Evolutionary conservation across 2,797 vertebrate genomes (phyloP).

Genomic region (Sciaenops ocellatus): DNA sequence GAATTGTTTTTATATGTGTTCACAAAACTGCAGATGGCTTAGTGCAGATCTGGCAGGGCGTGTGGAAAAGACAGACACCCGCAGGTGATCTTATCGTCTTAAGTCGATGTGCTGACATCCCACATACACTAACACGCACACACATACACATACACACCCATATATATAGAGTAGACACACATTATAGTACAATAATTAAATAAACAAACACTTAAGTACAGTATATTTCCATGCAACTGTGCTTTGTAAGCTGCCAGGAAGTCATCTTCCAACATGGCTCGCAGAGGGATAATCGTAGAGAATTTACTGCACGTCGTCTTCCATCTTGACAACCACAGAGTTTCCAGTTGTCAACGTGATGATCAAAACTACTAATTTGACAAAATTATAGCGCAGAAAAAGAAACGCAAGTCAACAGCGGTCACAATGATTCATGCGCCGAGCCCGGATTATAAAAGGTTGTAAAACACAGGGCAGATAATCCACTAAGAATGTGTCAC

Average conservation of each 20-base stretch:
- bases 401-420: slow-evolving; percentile 60
- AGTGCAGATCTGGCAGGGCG: slow-evolving; percentile 56
- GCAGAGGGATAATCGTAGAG: slow-evolving; percentile 64
- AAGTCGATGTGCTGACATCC: slow-evolving; percentile 46
- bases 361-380: slow-evolving; percentile 77
- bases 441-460: slow-evolving; percentile 68
- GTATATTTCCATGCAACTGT: slow-evolving; percentile 17
- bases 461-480: slow-evolving; percentile 76
- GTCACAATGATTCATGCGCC: slow-evolving; percentile 67
- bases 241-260: slow-evolving; percentile 40
- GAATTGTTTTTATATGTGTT: slow-evolving; percentile 41
- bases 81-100: slow-evolving; percentile 62
- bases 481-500: slow-evolving; percentile 75
- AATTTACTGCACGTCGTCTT: slow-evolving; percentile 70
- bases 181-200: slow-evolving; percentile 36
- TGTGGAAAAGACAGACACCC: slow-evolving; percentile 61
- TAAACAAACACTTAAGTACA: slow-evolving; percentile 27
- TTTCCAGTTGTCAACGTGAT: slow-evolving; percentile 72
- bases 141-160: slow-evolving; percentile 1
- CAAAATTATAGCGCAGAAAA: slow-evolving; percentile 68
- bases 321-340: slow-evolving; percentile 60
- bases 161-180: not conserved
- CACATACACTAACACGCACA: slow-evolving; percentile 23
- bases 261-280: slow-evolving; percentile 54
- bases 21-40: slow-evolving; percentile 52